These are phyloP conservation scores for Tenthredo mesomela DNA, from an alignment of 2,888 invertebrate species.

Conservation along the genomic window DNA sequence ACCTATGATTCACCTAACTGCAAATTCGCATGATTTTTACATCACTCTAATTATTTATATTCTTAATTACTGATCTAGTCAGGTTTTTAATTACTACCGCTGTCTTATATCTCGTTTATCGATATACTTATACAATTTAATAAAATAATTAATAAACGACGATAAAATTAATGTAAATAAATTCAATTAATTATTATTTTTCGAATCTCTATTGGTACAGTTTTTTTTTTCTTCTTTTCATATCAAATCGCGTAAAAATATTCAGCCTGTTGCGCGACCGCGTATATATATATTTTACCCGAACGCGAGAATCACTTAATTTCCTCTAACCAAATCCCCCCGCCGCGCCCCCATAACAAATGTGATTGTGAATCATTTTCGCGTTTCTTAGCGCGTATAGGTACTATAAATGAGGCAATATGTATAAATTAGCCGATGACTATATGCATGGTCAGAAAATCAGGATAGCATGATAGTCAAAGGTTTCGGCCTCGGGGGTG, in stretches of 20 bases:
- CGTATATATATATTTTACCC: no score
- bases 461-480: constrained; percentile 5
- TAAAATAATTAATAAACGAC: no score
- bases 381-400: background rate
- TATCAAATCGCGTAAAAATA: no score
- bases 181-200: no score
- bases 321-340: background rate
- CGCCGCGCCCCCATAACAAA: no score
- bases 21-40: background rate
- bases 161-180: no score
- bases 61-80: background rate
- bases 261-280: no score
- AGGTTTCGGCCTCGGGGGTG: constrained; percentile 4
- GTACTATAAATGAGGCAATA: constrained; percentile 11
- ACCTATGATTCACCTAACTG: background rate
- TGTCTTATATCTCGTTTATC: background rate
- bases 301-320: background rate
- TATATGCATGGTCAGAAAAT: background rate
- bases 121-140: no score
- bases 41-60: background rate
- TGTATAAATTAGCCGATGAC: background rate
- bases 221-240: no score
- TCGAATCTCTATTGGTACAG: no score
- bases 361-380: background rate
- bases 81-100: background rate